Conservation (phyloP, 1,140 invertebrate genomes). For the Rhynchophorus ferrugineus region DNA sequence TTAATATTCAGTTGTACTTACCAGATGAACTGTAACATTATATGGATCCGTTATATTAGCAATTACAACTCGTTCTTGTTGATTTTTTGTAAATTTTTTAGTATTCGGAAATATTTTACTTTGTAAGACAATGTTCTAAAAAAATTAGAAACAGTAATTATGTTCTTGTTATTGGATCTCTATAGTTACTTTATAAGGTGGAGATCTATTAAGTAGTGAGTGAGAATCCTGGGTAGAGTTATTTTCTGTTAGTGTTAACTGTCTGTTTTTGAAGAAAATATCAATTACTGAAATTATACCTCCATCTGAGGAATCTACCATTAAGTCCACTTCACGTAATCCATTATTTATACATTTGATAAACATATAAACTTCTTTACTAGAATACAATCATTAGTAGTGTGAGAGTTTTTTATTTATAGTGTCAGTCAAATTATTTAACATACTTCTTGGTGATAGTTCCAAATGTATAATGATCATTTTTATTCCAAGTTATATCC, state of each 20-base stretch:
- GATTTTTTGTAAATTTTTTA: constrained; percentile 17
- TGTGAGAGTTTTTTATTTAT: too few relatives aligned
- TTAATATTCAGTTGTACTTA: too few relatives aligned
- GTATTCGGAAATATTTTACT: constrained; percentile 20
- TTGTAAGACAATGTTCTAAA: too few relatives aligned
- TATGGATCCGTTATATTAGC: constrained; percentile 25
- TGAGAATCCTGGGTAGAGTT: too few relatives aligned
- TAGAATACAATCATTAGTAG: constrained; percentile 8
- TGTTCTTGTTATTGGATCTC: too few relatives aligned
- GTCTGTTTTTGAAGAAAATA: too few relatives aligned
- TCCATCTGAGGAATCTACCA: constrained; percentile 25
- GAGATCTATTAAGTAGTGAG: too few relatives aligned
- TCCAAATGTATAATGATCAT: constrained; percentile 20
- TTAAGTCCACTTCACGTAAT: constrained; percentile 24
- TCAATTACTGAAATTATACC: constrained; percentile 22
- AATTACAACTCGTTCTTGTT: constrained; percentile 21
- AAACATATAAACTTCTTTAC: constrained; percentile 23
- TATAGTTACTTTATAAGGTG: too few relatives aligned
- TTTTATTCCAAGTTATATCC: constrained; percentile 15
- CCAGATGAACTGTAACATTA: constrained; percentile 27
- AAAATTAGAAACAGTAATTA: too few relatives aligned
- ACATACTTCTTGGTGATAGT: constrained; percentile 24
- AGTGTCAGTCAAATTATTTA: too few relatives aligned
- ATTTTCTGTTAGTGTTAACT: too few relatives aligned
- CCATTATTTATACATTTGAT: constrained; percentile 15